These are phyloP conservation scores for Aphaenogaster floridana DNA, from an alignment of 1,140 invertebrate genomes.

Conservation along the genomic window DNA sequence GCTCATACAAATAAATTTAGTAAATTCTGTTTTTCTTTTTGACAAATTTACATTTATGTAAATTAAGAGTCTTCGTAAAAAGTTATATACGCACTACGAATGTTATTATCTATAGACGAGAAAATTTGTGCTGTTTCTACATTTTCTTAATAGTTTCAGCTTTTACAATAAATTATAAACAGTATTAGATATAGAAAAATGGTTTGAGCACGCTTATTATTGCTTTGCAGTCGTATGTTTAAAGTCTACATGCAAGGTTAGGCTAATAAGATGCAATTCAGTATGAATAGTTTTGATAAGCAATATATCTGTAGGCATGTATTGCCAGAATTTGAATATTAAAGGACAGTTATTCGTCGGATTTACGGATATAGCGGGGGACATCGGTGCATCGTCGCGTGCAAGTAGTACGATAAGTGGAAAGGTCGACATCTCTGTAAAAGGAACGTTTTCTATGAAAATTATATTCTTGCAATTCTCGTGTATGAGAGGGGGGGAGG, in stretches of 20 bases:
- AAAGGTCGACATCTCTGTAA: conserved; percentile 61
- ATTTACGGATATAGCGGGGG: conserved; percentile 28
- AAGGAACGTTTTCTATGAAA: conserved; percentile 50
- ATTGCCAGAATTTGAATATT: conserved; percentile 15
- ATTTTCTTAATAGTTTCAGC: background rate
- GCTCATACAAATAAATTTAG: background rate
- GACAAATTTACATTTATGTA: conserved; percentile 20
- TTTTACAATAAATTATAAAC: background rate
- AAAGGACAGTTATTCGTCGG: conserved; percentile 24
- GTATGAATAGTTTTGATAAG: conserved; percentile 10
- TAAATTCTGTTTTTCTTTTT: background rate
- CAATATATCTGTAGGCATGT: conserved; percentile 21
- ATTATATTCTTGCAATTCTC: conserved; percentile 65
- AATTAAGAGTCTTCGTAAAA: background rate
- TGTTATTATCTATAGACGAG: background rate
- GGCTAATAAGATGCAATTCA: conserved; percentile 25
- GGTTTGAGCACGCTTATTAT: background rate
- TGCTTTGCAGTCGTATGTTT: background rate
- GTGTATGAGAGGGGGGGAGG: conserved; percentile 7
- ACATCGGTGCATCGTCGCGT: conserved; percentile 29
- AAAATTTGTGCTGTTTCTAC: background rate
- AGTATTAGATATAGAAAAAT: background rate
- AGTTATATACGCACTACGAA: background rate
- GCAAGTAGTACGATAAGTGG: conserved; percentile 26
- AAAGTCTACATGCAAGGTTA: background rate